Evolutionary conservation across 2,113 vertebrate genomes (phyloP).

Genomic region (Cettia cetti): DNA sequence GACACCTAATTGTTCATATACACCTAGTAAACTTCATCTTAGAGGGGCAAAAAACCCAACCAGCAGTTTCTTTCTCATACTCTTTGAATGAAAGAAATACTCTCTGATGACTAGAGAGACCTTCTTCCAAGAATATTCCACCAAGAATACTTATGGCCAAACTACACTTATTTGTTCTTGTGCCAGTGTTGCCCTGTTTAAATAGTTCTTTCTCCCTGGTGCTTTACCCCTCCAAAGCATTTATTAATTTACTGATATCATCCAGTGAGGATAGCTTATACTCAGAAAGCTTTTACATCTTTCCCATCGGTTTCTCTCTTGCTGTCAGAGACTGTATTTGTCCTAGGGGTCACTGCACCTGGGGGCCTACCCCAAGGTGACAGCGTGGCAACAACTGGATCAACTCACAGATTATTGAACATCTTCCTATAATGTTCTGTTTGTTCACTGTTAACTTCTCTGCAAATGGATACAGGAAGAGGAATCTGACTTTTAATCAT

Average conservation of each 20-base stretch:
- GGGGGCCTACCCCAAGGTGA: background rate
- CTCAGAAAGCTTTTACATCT: background rate
- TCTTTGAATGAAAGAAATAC: background rate
- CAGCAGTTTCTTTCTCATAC: background rate
- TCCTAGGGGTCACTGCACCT: background rate
- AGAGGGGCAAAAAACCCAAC: background rate
- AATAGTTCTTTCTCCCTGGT: background rate
- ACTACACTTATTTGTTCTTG: background rate
- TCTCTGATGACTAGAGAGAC: background rate
- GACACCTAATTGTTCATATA: background rate
- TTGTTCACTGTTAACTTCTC: background rate
- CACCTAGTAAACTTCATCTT: background rate
- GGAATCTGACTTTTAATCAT: background rate
- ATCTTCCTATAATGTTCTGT: background rate
- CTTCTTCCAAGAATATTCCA: background rate
- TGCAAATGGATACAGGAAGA: background rate
- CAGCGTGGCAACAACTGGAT: background rate
- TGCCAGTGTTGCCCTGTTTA: background rate
- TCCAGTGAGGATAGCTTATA: background rate
- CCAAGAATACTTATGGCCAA: background rate
- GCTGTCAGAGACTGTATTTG: background rate
- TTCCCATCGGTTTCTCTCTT: background rate
- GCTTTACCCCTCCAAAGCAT: conserved; percentile 5
- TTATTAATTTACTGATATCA: background rate
- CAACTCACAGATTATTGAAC: background rate